phyloP scores from a whole-genome alignment of 2,888 invertebrate species.

The Sphaerophoria taeniata region DNA sequence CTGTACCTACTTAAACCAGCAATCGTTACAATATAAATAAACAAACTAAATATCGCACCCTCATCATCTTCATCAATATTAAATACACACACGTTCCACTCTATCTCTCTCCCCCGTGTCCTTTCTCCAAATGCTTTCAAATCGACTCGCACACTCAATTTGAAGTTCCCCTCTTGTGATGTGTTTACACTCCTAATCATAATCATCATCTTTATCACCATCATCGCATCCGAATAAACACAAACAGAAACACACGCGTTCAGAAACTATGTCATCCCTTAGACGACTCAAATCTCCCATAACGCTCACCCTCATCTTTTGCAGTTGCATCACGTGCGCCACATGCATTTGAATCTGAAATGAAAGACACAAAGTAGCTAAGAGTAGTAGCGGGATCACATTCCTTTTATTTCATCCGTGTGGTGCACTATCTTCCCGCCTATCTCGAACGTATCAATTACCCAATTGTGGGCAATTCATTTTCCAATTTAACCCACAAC shows the following conservation, averaged over 20 bases:
- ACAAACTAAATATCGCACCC: slow-evolving; percentile 50
- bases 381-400: slow-evolving; percentile 65
- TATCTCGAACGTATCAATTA: slow-evolving; percentile 74
- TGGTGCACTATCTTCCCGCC: slow-evolving; percentile 62
- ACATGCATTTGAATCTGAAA: slow-evolving; percentile 1
- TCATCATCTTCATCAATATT: slow-evolving; percentile 39
- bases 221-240: slow-evolving; percentile 61
- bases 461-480: slow-evolving; percentile 74
- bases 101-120: not conserved
- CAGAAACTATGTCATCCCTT: slow-evolving; percentile 67
- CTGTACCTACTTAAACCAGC: slow-evolving; percentile 43
- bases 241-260: slow-evolving; percentile 49
- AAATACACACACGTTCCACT: not conserved
- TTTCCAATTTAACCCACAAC: slow-evolving; percentile 65
- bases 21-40: slow-evolving; percentile 57
- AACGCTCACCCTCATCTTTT: slow-evolving; percentile 26
- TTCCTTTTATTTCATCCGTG: slow-evolving; percentile 23
- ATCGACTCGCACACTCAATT: slow-evolving; percentile 17
- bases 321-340: slow-evolving; percentile 1
- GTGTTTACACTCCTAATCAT: slow-evolving; percentile 69
- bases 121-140: not conserved
- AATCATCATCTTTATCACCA: slow-evolving; percentile 65
- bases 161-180: slow-evolving; percentile 14
- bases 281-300: slow-evolving; percentile 50
- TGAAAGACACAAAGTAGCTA: slow-evolving; percentile 57